Evolutionary conservation across 1,140 invertebrate species (phyloP), one percentile per base, ranked within the genome.

Genomic region (Scylla paramamosain): DNA sequence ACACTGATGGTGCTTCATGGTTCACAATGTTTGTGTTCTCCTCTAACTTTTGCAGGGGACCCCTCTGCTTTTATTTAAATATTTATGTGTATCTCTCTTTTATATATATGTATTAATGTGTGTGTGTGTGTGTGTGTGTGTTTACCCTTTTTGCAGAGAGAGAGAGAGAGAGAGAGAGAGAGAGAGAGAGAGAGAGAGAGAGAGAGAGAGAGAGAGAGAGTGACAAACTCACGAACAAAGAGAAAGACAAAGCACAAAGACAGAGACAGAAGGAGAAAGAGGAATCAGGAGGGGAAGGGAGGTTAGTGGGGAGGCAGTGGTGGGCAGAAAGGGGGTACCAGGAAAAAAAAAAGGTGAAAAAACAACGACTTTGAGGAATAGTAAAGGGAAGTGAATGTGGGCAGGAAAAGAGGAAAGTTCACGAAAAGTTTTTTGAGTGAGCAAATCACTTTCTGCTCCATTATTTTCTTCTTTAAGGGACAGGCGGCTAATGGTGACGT

Each of bases 141-240:
- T 39, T 39, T 39, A 39, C 39, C 39, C 39, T 39, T 39, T 39
- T 39, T 2, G 39, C 6, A 46, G 46, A 39, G 46, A 89, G 25
- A n/a, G 87, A 89, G 39, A 89, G 25, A n/a, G 25, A 32, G 46
- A 89, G 46, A 29, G 32, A 46, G 46, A n/a, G 32, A 86, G 84
- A 86, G 84, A 86, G 84, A 39, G 32, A 31, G 84, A 86, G 84
- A 86, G 84, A 86, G 84, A 86, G 84, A 86, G 84, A 86, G 84
- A 86, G 84, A 86, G 84, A 86, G 84, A 14, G n/a, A 86, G 14
- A 86, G 14, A 86, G 84, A 86, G 84, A 86, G 84, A 86, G 14
- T 6, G 84, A 86, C 12, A 28, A n/a, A 86, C 28, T 31, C 28
- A 14, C 28, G 32, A n/a, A 86, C 28, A 86, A 39, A 86, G 84